Evolutionary conservation across 1,140 invertebrate genomes (phyloP).

Genomic region (Pseudomyrmex concolor): DNA sequence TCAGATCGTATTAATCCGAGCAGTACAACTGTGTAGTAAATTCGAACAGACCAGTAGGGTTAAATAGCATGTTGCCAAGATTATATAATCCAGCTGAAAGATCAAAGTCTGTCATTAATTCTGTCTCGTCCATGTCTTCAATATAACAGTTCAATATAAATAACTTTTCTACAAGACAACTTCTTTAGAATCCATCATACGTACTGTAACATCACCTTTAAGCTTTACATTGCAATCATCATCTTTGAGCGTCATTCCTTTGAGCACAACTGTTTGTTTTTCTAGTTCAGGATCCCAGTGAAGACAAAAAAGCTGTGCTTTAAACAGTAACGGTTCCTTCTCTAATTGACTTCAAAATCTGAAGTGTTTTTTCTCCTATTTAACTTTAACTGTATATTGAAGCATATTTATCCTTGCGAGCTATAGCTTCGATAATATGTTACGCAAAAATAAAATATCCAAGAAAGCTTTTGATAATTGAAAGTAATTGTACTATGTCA

Average conservation of each 20-base stretch:
- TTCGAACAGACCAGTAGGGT: too few relatives aligned
- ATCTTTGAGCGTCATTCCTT: slow-evolving; percentile 95
- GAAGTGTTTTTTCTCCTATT: slow-evolving; percentile 98
- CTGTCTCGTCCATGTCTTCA: slow-evolving; percentile 98
- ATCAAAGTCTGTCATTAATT: slow-evolving; percentile 94
- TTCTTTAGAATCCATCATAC: slow-evolving; percentile 98
- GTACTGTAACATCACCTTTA: slow-evolving; percentile 93
- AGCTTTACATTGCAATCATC: slow-evolving; percentile 93
- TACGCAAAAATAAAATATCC: not conserved
- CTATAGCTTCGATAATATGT: slow-evolving; percentile 16
- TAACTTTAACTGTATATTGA: slow-evolving; percentile 94
- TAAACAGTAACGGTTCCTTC: slow-evolving; percentile 97
- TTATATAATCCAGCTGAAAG: slow-evolving; percentile 94
- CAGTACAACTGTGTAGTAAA: too few relatives aligned
- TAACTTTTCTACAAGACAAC: slow-evolving; percentile 94
- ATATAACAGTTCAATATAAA: too few relatives aligned
- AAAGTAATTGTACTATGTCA: slow-evolving; percentile 70
- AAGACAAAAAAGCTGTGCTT: slow-evolving; percentile 97
- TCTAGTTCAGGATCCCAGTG: slow-evolving; percentile 98
- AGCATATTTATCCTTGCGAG: slow-evolving; percentile 55
- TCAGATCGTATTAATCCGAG: too few relatives aligned
- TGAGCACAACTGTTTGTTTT: slow-evolving; percentile 99
- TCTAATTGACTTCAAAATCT: slow-evolving; percentile 97
- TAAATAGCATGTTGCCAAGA: slow-evolving; percentile 99
- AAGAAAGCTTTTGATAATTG: slow-evolving; percentile 16